Conservation (phyloP, 1,140 invertebrate genomes). For the Tetramorium parvispinum region DNA sequence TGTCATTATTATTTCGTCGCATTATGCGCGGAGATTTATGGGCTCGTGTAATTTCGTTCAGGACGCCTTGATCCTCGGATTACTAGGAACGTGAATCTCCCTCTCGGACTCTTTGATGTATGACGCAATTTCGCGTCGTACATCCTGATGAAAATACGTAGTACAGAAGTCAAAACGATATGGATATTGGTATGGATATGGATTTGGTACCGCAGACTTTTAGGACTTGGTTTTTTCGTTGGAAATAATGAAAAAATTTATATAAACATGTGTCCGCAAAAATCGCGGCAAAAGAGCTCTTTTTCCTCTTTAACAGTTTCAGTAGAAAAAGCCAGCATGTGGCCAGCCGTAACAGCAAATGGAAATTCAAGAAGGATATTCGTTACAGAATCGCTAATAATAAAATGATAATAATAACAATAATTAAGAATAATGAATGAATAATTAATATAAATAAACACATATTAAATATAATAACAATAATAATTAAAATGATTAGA, state of each 20-base stretch:
- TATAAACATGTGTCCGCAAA: background rate
- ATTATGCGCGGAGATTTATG: constrained; percentile 81
- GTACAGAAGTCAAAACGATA: constrained; percentile 31
- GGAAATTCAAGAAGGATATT: constrained; percentile 2
- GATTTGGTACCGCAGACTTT: background rate
- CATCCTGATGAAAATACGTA: background rate
- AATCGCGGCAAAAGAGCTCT: background rate
- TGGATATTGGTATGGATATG: too few relatives aligned
- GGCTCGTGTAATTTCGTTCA: constrained; percentile 76
- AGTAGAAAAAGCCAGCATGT: background rate
- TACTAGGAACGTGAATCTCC: constrained; percentile 47
- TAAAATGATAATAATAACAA: background rate
- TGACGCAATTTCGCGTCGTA: constrained; percentile 47
- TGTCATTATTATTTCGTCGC: constrained; percentile 83
- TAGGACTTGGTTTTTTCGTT: background rate
- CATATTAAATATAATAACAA: background rate
- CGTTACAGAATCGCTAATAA: background rate
- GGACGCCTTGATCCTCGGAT: constrained; percentile 49
- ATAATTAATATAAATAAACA: background rate
- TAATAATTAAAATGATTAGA: constrained; percentile 12
- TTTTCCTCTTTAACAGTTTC: background rate
- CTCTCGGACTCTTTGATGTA: constrained; percentile 51
- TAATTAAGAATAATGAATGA: constrained; percentile 1
- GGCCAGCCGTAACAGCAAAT: background rate
- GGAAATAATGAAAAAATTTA: background rate